phyloP scores from a whole-genome alignment of 2,113 vertebrate species.

The Lepidothrix coronata region DNA sequence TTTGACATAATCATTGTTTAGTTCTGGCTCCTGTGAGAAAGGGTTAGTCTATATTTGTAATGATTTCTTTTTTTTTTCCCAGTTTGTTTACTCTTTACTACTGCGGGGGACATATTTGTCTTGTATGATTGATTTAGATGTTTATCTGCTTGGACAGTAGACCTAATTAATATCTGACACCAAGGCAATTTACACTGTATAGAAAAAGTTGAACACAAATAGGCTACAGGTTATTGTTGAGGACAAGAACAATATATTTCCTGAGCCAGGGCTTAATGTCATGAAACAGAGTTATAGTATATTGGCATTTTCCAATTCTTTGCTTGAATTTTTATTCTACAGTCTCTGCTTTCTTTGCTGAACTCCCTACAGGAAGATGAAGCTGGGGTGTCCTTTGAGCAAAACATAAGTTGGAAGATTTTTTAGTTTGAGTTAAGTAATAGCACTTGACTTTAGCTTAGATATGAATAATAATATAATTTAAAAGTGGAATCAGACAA shows the following conservation, averaged over 20 bases:
- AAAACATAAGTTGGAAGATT: neutral
- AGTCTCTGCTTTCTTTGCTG: neutral
- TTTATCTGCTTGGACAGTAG: conserved; percentile 41
- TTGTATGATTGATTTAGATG: conserved; percentile 9
- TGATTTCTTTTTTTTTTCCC: neutral
- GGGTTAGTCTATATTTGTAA: neutral
- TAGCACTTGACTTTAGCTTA: neutral
- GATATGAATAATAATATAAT: neutral
- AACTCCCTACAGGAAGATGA: neutral
- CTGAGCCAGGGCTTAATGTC: neutral
- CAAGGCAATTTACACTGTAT: conserved; percentile 6
- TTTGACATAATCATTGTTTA: neutral
- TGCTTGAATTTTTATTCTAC: neutral
- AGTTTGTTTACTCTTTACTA: neutral
- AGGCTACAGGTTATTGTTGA: neutral
- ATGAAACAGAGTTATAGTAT: neutral
- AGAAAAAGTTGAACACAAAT: neutral
- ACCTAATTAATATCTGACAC: conserved; percentile 36
- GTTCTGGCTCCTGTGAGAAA: neutral
- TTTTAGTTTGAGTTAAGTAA: neutral
- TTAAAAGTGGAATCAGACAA: neutral
- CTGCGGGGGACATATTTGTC: neutral
- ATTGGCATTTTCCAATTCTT: neutral
- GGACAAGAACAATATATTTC: neutral
- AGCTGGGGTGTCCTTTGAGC: neutral